Base-by-base conservation (phyloP, 2,797 vertebrate genomes). In the Peromyscus nudipes region DNA sequence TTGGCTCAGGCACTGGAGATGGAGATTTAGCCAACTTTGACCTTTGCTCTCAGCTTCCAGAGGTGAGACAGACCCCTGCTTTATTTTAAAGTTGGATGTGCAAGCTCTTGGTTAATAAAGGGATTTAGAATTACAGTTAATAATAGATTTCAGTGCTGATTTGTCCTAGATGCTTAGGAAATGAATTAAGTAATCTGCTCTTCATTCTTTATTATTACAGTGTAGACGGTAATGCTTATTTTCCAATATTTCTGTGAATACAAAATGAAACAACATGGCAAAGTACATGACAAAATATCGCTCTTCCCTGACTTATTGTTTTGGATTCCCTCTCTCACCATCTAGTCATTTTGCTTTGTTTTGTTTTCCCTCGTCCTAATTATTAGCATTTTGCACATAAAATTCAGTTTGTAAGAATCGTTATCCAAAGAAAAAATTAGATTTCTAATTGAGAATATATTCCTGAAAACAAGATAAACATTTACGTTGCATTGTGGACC, bases 81-180 rank as follows among this genome's bases (percentile, higher is more conserved):
- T 60, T 77, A 62, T 52, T 90, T 96, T 83, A 69, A 79, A 92
- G 46, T 64, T 23, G 46, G 23, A 23, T 82, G 1, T 34, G 21
- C 40, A 60, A 12, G 37, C 19, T 84, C 29, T 75, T 40, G 16
- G 60, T 73, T 83, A 92, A 92, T 52, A 83, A 91, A 80, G 52
- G 2, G 4, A 46, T 64, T 94, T 40, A 79, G 43, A 69, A 79
- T 94, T 94, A 94, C 55, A 82, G n/a, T 82, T 81, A 81, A 79
- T 92, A 95, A 92, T 62, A 86, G 21, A 89, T 77, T 96, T 27
- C 91, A 55, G 55, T 91, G 80, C 25, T 89, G 93, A 87, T 29
- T 25, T 49, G 37, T 86, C 88, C 21, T 73, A 29, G 25, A 75
- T 73, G 37, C 17, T 92, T 89, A 60, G 37, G 52, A 92, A 91